These are phyloP conservation scores for Macrobrachium nipponense DNA, from an alignment of 1,140 invertebrate species.

Conservation along the genomic window DNA sequence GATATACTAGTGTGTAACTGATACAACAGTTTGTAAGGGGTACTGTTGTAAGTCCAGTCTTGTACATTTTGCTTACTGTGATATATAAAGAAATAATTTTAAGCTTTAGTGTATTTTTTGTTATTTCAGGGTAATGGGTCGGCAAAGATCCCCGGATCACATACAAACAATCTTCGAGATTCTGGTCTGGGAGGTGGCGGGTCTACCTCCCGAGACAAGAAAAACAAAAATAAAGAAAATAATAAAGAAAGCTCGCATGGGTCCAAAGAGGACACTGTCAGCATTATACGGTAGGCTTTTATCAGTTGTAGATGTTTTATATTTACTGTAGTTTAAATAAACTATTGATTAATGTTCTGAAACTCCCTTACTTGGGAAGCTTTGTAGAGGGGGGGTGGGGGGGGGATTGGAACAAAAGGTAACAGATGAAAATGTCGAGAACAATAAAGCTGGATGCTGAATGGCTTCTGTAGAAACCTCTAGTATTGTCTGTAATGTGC, in stretches of 20 bases:
- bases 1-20: no score
- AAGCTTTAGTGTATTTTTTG: background rate
- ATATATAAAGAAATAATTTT: no score
- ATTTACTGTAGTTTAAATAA: background rate
- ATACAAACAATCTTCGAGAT: constrained; percentile 56
- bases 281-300: constrained; percentile 53
- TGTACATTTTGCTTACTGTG: no score
- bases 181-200: constrained; percentile 32
- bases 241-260: constrained; percentile 52
- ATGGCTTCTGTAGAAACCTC: no score
- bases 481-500: no score
- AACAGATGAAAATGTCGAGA: no score
- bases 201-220: constrained; percentile 51
- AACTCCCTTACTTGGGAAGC: no score
- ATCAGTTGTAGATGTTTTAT: background rate
- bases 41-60: no score
- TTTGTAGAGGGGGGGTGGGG: no score
- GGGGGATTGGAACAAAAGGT: no score
- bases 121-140: constrained; percentile 59
- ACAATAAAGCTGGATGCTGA: no score
- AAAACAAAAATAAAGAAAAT: constrained; percentile 63
- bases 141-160: constrained; percentile 55
- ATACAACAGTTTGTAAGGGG: no score
- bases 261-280: constrained; percentile 60
- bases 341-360: background rate